Conservation (phyloP, 2,888 invertebrate genomes). For the Cantharis lateralis region DNA sequence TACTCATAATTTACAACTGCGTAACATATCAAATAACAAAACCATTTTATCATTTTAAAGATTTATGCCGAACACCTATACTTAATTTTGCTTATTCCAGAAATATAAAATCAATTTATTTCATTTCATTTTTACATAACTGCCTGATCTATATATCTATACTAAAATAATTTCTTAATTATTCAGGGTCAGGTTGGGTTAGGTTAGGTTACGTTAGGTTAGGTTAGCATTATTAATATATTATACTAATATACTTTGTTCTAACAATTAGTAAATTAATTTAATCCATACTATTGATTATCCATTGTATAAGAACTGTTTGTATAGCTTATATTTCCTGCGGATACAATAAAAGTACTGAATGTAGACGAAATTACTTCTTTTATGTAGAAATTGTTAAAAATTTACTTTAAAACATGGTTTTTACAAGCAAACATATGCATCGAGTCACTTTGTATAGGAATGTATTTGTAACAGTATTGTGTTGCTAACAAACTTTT, state of each 20-base stretch:
- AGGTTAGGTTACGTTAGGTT: too few relatives aligned
- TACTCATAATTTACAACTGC: neutral
- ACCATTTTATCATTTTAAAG: neutral
- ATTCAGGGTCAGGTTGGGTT: too few relatives aligned
- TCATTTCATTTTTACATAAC: too few relatives aligned
- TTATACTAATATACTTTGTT: too few relatives aligned
- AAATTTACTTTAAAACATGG: neutral
- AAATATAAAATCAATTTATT: too few relatives aligned
- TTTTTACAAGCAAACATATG: neutral
- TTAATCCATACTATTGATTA: too few relatives aligned
- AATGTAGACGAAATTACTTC: neutral
- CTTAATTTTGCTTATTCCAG: too few relatives aligned
- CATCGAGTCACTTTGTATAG: neutral
- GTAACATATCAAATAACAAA: neutral
- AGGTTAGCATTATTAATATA: too few relatives aligned
- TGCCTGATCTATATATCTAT: too few relatives aligned
- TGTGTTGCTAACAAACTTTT: slow-evolving; percentile 20
- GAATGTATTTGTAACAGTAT: slow-evolving; percentile 3
- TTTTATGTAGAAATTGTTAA: neutral
- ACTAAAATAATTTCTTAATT: too few relatives aligned
- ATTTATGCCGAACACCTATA: neutral
- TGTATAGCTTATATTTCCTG: neutral
- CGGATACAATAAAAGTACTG: neutral
- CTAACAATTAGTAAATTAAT: too few relatives aligned
- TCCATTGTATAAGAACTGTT: neutral